Evolutionary conservation across 23 tunicate species (phyloP), one percentile per base, ranked within the genome.

Genomic region (Phallusia fumigata): DNA sequence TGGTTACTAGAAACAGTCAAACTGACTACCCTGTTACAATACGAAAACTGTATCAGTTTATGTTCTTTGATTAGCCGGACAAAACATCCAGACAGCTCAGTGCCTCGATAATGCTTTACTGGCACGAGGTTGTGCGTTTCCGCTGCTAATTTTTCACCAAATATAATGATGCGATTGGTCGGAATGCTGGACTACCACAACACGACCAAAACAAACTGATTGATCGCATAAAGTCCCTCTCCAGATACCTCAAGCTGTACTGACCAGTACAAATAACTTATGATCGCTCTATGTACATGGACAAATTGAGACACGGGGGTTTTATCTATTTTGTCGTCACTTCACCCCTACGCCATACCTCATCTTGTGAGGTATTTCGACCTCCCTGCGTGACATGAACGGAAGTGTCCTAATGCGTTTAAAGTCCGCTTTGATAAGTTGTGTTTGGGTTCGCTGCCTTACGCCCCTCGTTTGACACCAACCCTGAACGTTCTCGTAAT

Each of bases 101-200:
- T 24, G 69, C 11, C 5, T 21, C 69, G 69, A 58, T 24, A 22
- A 58, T 58, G 69, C 16, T 58, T 24, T 58, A 6, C 28, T 22
- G 69, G 69, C 69, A 58, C 69, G 69, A 58, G 69, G 47, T 58
- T 24, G 26, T 58, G 28, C 69, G 69, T 58, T 58, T 58, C 69
- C 69, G 69, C 13, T 58, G 28, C 28, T 58, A 58, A 58, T 58
- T 2, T 40, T 58, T 58, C 69, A 58, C 69, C 69, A 58, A 58
- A 58, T 58, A 58, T 58, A 58, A 58, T 58, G 28, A 58, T 58
- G 26, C 69, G 26, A 22, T 21, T 5, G 5, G 69, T 13, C 69
- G 69, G 26, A 58, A 58, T 58, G 69, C 69, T 40, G 47, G 47
- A 10, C 47, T 3, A 10, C 47, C 47, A 40, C 47, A 40, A 40